These are phyloP conservation scores for Schizotus pectinicornis DNA, from an alignment of 2,888 invertebrate genomes.

Conservation along the genomic window DNA sequence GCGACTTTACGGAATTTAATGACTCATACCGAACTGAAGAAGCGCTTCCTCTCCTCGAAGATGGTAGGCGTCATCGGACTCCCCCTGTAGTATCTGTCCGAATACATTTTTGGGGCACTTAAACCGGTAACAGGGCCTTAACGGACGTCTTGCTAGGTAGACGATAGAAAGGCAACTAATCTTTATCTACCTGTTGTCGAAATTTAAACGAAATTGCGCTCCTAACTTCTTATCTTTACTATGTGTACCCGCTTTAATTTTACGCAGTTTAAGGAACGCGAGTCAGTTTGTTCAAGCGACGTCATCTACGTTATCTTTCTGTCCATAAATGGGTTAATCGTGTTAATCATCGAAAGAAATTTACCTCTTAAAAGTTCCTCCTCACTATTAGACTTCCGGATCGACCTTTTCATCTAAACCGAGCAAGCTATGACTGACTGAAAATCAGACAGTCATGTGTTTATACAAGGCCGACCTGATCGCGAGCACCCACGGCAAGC, in stretches of 20 bases:
- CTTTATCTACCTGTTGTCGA: slow-evolving; percentile 28
- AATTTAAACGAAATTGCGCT: slow-evolving; percentile 11
- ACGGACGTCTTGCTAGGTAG: slow-evolving; percentile 5
- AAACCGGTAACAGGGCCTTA: not conserved
- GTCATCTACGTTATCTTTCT: no score
- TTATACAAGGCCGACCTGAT: slow-evolving; percentile 51
- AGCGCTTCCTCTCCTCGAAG: slow-evolving; percentile 6
- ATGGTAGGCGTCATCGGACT: slow-evolving; percentile 5
- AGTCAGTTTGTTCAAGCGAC: no score
- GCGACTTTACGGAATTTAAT: not conserved
- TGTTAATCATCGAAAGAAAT: not conserved
- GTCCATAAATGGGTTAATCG: no score
- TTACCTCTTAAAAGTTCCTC: slow-evolving; percentile 17
- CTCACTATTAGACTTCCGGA: slow-evolving; percentile 30
- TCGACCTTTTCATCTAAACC: slow-evolving; percentile 41
- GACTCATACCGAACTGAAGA: slow-evolving; percentile 11
- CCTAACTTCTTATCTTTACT: slow-evolving; percentile 8
- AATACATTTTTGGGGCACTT: slow-evolving; percentile 3
- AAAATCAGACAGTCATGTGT: slow-evolving; percentile 51
- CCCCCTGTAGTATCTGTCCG: not conserved
- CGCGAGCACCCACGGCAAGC: slow-evolving; percentile 47
- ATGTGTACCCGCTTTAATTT: not conserved
- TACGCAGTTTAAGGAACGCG: no score
- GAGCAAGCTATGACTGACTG: slow-evolving; percentile 48
- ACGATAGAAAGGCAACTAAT: slow-evolving; percentile 21